A percentile compares a stretch with the other conserved stretches of the same genome.
These are phyloP conservation scores for Rhimphoctona megacephalus DNA, from an alignment of 2,888 invertebrate genomes.

Conservation along the genomic window DNA sequence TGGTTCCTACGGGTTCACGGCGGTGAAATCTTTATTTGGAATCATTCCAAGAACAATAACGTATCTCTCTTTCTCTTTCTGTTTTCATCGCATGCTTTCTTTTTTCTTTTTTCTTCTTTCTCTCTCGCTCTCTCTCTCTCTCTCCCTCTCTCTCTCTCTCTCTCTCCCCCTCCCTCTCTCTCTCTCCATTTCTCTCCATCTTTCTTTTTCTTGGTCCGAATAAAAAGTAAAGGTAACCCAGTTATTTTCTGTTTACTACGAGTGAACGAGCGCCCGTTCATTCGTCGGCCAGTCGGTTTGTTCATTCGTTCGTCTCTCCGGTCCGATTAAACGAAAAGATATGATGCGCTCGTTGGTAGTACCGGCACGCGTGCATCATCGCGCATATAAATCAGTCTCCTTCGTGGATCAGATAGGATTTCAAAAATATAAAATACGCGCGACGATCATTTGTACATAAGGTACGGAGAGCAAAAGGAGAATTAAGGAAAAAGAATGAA, in stretches of 20 bases:
- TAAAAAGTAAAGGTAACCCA: constrained; percentile 84
- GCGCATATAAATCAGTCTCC: constrained; percentile 84
- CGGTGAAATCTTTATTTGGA: constrained; percentile 85
- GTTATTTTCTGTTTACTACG: constrained; percentile 83
- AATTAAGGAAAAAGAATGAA: constrained; percentile 52
- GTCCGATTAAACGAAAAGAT: constrained; percentile 78
- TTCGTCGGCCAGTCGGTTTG: constrained; percentile 30
- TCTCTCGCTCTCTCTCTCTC: constrained; percentile 63
- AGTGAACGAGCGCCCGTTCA: constrained; percentile 73
- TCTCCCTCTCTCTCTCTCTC: constrained; percentile 56
- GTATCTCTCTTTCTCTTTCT: constrained; percentile 74
- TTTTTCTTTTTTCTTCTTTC: constrained; percentile 57
- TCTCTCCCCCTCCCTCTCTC: too few species aligned
- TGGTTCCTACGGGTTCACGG: constrained; percentile 79
- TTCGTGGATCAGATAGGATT: constrained; percentile 83
- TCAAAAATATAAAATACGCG: constrained; percentile 83
- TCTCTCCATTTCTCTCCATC: constrained; percentile 57
- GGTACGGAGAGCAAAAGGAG: constrained; percentile 63
- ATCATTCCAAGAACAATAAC: constrained; percentile 85
- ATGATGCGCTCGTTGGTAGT: constrained; percentile 83
- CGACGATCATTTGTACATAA: constrained; percentile 77
- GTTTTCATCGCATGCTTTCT: constrained; percentile 49
- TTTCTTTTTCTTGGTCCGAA: constrained; percentile 76
- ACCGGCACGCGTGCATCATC: constrained; percentile 84
- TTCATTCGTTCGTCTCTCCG: constrained; percentile 54